Evolutionary conservation across 2,113 vertebrate genomes (phyloP), one percentile per base, ranked within the genome.

Genomic region (Erinaceus europaeus): DNA sequence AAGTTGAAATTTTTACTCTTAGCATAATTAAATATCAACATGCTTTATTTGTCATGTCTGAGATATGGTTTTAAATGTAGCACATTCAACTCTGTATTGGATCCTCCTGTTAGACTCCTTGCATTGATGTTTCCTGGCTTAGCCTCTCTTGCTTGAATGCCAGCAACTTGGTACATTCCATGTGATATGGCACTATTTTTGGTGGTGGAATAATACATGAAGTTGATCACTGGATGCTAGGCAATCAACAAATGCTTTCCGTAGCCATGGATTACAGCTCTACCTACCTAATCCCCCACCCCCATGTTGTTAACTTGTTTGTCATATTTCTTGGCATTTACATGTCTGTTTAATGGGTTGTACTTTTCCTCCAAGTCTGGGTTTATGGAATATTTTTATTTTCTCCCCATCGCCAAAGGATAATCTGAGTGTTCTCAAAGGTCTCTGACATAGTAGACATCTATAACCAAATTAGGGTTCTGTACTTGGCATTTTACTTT

Each of bases 1-100:
- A 75, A 88, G 83, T 38, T 76, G 38, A 12, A 68, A 64, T 83
- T 76, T 90, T 67, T 71, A 61, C 82, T 88, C 46, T 64, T 71
- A 80, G 32, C 27, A 44, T 88, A 55, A 77, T 74, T 79, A 79
- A 72, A 78, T 75, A 62, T 23, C 89, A 17, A 21, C 3, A 0
- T 44, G 72, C 25, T 87, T 74, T 81, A 20, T 89, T n/a, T 91
- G 34, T 40, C 53, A 69, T n/a, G 17, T 75, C 25, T 40, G 74
- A 93, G 29, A 59, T 76, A 21, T 73, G 14, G 27, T 55, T 89
- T 77, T 36, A 65, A 81, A 59, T 61, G 44, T 27, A 64, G 61
- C 12, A 20, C 3, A 5, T 67, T 86, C 44, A 9, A 32, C 73
- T 57, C 40, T 46, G 72, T 50, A 29, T 15, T 6, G 52, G 48